phyloP scores from a whole-genome alignment of 2,797 vertebrate genomes.

The Chelonia mydas region DNA sequence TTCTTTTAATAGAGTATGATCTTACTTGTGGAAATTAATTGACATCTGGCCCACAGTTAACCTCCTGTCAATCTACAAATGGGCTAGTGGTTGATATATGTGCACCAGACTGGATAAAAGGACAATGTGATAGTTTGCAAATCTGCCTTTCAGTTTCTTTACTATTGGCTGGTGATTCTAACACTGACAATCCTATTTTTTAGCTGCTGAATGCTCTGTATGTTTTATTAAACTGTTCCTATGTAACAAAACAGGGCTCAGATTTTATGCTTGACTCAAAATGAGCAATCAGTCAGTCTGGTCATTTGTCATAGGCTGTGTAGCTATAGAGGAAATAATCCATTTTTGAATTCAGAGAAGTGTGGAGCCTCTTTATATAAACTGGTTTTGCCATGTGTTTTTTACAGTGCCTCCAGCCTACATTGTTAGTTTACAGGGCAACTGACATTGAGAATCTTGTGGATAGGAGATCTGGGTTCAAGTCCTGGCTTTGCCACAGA shows the following conservation, averaged over 20 bases:
- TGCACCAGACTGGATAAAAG: not conserved
- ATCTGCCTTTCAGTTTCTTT: constrained; percentile 12
- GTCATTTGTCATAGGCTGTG: constrained; percentile 23
- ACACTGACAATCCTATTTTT: not conserved
- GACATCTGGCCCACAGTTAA: not conserved
- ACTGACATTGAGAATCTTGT: not conserved
- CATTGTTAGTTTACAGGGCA: not conserved
- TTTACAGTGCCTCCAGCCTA: not conserved
- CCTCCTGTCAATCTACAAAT: not conserved
- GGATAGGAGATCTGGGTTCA: not conserved
- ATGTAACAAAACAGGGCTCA: constrained; percentile 29
- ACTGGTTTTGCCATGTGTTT: not conserved
- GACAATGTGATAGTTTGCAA: not conserved
- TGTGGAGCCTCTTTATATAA: not conserved
- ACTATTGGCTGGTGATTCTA: not conserved
- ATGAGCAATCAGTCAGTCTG: constrained; percentile 33
- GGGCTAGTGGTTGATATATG: not conserved
- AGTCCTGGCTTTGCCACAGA: not conserved
- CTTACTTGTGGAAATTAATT: constrained; percentile 1
- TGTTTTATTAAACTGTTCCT: not conserved
- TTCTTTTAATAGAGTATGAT: constrained; percentile 7
- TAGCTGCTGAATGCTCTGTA: not conserved
- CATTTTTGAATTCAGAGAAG: not conserved
- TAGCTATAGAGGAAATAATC: constrained; percentile 1
- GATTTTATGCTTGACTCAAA: constrained; percentile 45